phyloP scores from a whole-genome alignment of 2,113 vertebrate species.

The Chloropsis hardwickii region DNA sequence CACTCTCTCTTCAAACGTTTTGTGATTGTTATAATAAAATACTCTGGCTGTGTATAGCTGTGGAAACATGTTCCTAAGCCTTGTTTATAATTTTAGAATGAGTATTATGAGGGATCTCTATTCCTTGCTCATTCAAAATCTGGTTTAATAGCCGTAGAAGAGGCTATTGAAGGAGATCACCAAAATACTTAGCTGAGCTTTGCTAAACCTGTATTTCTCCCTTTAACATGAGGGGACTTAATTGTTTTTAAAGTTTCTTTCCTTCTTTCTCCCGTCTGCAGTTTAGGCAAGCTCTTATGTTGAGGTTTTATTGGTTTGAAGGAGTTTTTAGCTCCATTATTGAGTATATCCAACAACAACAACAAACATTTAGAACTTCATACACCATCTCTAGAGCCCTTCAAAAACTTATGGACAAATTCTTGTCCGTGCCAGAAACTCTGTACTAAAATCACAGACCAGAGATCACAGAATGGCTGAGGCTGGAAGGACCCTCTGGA shows the following conservation, averaged over 20 bases:
- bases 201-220: neutral
- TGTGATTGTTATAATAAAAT: constrained; percentile 56
- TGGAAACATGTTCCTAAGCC: neutral
- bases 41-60: neutral
- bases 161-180: neutral
- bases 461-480: neutral
- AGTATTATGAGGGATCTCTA: neutral
- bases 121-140: constrained; percentile 2
- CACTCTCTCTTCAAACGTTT: constrained; percentile 39
- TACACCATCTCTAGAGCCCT: neutral
- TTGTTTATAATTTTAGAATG: constrained; percentile 26
- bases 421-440: neutral
- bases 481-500: neutral
- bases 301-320: neutral
- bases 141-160: neutral
- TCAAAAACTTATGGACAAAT: neutral
- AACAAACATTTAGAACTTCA: neutral
- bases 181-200: constrained; percentile 7
- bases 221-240: neutral
- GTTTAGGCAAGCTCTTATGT: neutral
- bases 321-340: neutral
- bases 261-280: neutral
- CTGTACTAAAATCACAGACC: neutral
- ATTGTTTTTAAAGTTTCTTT: neutral
- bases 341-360: neutral